Base-by-base conservation (phyloP, 2,888 invertebrate genomes). In the Brassicogethes aeneus region DNA sequence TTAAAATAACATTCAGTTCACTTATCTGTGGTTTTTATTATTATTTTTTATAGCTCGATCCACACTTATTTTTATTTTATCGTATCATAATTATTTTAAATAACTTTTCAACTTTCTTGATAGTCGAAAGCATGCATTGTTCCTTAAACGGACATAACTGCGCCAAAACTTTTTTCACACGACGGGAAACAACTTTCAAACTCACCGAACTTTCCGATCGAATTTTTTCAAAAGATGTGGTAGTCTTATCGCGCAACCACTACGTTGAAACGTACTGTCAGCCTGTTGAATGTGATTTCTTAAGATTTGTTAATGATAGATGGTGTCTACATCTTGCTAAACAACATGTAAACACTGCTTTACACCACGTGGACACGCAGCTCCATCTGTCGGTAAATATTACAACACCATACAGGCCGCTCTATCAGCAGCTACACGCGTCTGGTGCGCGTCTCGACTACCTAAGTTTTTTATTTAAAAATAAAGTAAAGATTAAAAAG, bases 251-350 rank as follows among this genome's bases (percentile, higher is more conserved):
- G 32, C 32, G 32, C 32, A 32, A 13, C 32, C 32, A 32, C 32
- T 32, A 13, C 12, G 32, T 32, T 12, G 14, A 13, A 32, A 32
- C 14, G 32, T 32, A 32, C 32, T 32, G 32, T 32, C 32, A 32
- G 32, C 32, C 32, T 32, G 32, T 32, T 32, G 32, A 32, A 32
- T 32, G 32, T 32, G 32, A 10, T 32, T 32, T 32, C 32, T 32
- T 32, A 32, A 32, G 32, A 32, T 32, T 32, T 32, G 32, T 32
- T 32, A 32, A 32, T 32, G 32, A 32, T 12, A 32, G 10, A 32
- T 12, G 3, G 32, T 32, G 32, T 32, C 32, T 32, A 32, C 32
- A 32, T 32, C 32, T 32, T 13, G 32, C 32, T 12, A 32, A 12
- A 32, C 32, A 12, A 32, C 12, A 32, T 13, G 32, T 32, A 32